Base-by-base conservation (phyloP, 2,797 vertebrate genomes). In the Cacajao melanocephalus region DNA sequence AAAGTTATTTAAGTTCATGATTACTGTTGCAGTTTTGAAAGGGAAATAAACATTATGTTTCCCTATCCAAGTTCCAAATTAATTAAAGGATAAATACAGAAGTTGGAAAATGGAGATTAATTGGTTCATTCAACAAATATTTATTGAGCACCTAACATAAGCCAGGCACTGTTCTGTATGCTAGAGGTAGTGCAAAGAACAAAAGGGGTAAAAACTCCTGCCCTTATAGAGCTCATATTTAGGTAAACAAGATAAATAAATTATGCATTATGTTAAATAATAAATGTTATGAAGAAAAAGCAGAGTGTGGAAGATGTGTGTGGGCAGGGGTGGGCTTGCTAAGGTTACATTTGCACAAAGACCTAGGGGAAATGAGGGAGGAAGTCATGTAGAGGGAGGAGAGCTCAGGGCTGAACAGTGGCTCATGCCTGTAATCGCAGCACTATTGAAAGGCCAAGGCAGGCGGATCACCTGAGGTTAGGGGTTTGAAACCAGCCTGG, bases 1-100 rank as follows among this genome's bases (percentile, higher is more conserved):
- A 90, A 94, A 28, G 22, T 93, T 94, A 87, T 26, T 72, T 70
- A 64, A 90, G 93, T 57, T 39, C 44, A 36, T 83, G 24, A 85
- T 81, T 39, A 87, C 19, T 76, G 1, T n/a, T 90, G 11, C 50
- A 15, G 4, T 93, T 93, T 89, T 94, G 73, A 82, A 94, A 95
- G 91, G 89, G 50, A 91, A 91, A 78, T 85, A 79, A 82, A 24
- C 46, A 26, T 75, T 89, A 26, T 61, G 88, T 17, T 90, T 44
- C 11, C 41, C 55, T 81, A 9, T 41, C 61, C 48, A 87, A 84
- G 33, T 84, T 92, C 39, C 76, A 41, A 96, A 83, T 70, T 57
- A 89, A 48, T 58, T 80, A 90, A 89, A 22, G 36, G 39, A 46
- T 78, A 89, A 48, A 75, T 82, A 79, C 0, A 50, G 67, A 93